Base-by-base conservation (phyloP, 2,888 invertebrate species). In the Hirtodrosophila cameraria region DNA sequence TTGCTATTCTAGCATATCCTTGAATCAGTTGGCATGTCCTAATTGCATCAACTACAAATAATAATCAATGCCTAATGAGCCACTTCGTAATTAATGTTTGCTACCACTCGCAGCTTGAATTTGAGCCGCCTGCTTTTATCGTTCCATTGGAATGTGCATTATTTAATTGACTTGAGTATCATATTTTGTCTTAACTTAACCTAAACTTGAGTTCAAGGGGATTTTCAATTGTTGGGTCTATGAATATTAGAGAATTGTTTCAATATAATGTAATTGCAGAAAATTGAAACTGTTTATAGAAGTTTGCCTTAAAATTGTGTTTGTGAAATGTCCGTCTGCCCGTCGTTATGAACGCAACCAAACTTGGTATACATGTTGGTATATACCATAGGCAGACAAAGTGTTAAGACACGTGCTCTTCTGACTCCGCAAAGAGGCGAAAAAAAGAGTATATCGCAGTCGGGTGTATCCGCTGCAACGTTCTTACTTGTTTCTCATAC, bases 41-140 rank as follows among this genome's bases (percentile, higher is more conserved):
- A 83, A 78, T 82, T 80, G 78, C 69, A 50, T 62, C 30, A 59
- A 60, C 53, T 60, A 45, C 43, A 57, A 64, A 57, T 74, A 74
- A 80, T 72, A 54, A 41, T 36, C 55, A 46, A 45, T 59, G 61
- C 39, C 52, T 64, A 76, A 76, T 83, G 50, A 74, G 70, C 58
- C 52, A 45, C 48, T 57, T 36, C 38, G 48, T 61, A 72, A 72
- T 66, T 72, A 52, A 50, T 52, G 36, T 46, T 60, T 27, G 20
- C 46, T 13, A 28, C 45, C 46, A 52, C 35, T 15, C 30, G 30
- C 23, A 36, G 38, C 28, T 50, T 35, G 30, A 39, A 23, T 2
- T 5, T 23, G 23, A 6, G 5, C 2, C 8, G 6, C 49, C 49
- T 30, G 60, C 60, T 60, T 49, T 41, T 60, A 49, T 63, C 45